Percentiles rank a stretch among this genome's conserved stretches.
Conservation (phyloP, 2,888 invertebrate species). For the Tyria jacobaeae region DNA sequence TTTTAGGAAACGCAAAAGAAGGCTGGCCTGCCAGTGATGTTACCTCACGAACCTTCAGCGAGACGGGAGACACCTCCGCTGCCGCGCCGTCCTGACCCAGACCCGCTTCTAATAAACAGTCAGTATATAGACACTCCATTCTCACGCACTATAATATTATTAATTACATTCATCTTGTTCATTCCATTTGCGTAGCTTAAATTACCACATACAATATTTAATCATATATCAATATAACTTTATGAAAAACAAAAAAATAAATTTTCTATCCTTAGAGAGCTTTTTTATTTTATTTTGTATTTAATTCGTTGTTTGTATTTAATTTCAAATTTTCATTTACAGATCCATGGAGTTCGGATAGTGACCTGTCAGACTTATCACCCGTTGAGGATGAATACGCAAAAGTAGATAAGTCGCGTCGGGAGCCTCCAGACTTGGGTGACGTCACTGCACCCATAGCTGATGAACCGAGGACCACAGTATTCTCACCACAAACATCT, state of each 20-base stretch:
- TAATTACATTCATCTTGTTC: too few relatives aligned
- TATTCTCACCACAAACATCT: conserved; percentile 32
- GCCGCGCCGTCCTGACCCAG: conserved; percentile 90
- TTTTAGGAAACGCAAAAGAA: conserved; percentile 93
- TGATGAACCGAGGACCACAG: conserved; percentile 30
- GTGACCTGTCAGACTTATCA: conserved; percentile 94
- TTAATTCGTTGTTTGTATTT: neutral
- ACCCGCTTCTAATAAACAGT: conserved; percentile 88
- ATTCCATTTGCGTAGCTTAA: too few relatives aligned
- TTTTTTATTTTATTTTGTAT: neutral
- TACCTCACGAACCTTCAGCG: conserved; percentile 93
- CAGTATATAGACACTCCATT: too few relatives aligned
- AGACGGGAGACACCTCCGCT: conserved; percentile 92
- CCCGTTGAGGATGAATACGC: conserved; percentile 90
- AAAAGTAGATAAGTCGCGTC: conserved; percentile 78
- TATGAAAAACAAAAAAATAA: too few relatives aligned
- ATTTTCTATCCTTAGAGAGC: too few relatives aligned
- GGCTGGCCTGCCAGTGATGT: conserved; percentile 93
- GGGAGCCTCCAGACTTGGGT: conserved; percentile 79
- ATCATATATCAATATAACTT: too few relatives aligned
- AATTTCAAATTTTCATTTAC: conserved; percentile 10
- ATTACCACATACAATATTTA: too few relatives aligned
- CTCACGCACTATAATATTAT: too few relatives aligned
- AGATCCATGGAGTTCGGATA: conserved; percentile 94
- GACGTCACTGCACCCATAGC: conserved; percentile 70